These are phyloP conservation scores for Eurytoma adleriae DNA, from an alignment of 2,888 invertebrate genomes.

Conservation along the genomic window DNA sequence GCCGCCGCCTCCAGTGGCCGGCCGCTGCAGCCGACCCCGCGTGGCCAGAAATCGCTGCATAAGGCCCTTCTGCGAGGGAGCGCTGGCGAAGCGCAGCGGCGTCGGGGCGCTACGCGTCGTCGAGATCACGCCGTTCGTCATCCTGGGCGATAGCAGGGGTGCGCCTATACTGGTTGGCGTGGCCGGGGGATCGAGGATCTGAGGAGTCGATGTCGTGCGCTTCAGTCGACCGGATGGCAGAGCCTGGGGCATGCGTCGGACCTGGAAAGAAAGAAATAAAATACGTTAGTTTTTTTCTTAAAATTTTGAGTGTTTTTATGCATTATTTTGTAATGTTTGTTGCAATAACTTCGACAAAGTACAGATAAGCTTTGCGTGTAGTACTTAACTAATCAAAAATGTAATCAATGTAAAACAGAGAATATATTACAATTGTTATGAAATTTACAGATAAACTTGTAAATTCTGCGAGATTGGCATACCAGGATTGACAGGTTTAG, in stretches of 20 bases:
- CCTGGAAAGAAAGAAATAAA: conserved; percentile 59
- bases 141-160: conserved; percentile 64
- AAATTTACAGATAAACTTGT: too few species aligned
- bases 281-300: too few species aligned
- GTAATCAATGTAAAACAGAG: neutral
- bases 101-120: conserved; percentile 64
- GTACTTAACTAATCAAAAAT: neutral
- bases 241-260: conserved; percentile 71
- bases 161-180: conserved; percentile 16
- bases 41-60: conserved; percentile 89
- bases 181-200: conserved; percentile 67
- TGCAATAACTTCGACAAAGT: neutral
- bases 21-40: conserved; percentile 81
- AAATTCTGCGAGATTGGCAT: too few species aligned
- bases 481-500: too few species aligned
- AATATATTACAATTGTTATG: too few species aligned
- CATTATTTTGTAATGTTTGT: neutral
- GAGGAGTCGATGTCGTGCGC: conserved; percentile 71
- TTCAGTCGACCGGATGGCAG: conserved; percentile 69
- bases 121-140: conserved; percentile 71
- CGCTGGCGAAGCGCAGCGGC: conserved; percentile 80
- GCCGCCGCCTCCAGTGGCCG: neutral
- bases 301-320: neutral
- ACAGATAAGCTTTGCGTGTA: neutral
- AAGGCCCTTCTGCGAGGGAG: conserved; percentile 84